phyloP scores from a whole-genome alignment of 2,797 vertebrate species.

The Dryobates pubescens region DNA sequence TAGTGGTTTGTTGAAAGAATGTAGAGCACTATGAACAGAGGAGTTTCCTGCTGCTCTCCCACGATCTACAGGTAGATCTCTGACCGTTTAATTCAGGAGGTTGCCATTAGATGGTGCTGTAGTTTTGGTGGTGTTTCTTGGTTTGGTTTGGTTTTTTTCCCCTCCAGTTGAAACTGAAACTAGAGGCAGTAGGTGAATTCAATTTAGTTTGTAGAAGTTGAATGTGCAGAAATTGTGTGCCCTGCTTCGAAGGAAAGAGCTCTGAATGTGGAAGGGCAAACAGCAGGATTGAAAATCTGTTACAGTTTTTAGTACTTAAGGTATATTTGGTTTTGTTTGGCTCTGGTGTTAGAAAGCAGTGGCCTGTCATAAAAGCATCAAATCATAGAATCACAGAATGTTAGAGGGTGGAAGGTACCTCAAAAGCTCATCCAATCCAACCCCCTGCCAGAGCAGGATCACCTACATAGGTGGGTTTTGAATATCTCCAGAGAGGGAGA shows the following conservation, averaged over 20 bases:
- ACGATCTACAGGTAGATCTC: not conserved
- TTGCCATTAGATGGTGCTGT: slow-evolving; percentile 56
- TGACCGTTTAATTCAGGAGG: not conserved
- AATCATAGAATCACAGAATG: no score
- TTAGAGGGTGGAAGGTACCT: no score
- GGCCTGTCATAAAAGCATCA: not conserved
- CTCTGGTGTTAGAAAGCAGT: not conserved
- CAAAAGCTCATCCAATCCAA: no score
- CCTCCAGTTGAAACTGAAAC: not conserved
- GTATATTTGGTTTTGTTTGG: not conserved
- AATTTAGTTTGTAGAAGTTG: not conserved
- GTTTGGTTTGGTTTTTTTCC: not conserved
- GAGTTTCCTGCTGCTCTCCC: not conserved
- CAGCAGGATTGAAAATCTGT: not conserved
- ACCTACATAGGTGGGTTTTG: no score
- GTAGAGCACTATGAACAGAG: not conserved
- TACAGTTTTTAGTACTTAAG: not conserved
- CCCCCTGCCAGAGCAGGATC: no score
- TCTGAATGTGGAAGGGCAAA: not conserved
- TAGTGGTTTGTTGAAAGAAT: not conserved
- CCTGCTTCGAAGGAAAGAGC: not conserved
- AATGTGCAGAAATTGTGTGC: not conserved
- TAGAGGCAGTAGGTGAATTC: not conserved
- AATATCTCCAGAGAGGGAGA: no score
- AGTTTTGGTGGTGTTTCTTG: not conserved